Conservation (phyloP, 37 sponge, comb jelly and placozoan genomes). For the Oopsacas minuta region DNA sequence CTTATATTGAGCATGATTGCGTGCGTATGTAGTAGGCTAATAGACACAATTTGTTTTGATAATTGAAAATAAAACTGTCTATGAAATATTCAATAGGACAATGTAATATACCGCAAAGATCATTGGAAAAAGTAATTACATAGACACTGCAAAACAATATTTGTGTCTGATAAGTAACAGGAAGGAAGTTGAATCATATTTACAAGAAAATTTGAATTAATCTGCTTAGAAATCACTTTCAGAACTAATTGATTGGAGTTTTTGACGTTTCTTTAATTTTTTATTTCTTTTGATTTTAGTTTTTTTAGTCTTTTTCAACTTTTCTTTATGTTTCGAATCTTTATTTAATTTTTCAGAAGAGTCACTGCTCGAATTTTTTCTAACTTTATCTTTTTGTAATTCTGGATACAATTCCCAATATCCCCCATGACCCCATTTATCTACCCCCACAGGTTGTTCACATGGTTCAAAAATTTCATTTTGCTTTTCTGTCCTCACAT, state of each 20-base stretch:
- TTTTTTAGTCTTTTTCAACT: background rate
- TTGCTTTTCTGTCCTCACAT: background rate
- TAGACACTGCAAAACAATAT: background rate
- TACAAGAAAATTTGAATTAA: background rate
- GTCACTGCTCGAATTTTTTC: background rate
- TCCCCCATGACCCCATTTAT: background rate
- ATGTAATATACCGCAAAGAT: too few relatives aligned
- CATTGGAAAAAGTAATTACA: too few relatives aligned
- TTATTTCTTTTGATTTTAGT: background rate
- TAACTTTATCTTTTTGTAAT: background rate
- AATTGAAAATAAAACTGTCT: background rate
- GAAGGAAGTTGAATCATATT: background rate
- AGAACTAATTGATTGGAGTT: background rate
- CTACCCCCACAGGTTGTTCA: background rate
- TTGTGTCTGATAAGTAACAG: background rate
- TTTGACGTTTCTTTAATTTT: background rate
- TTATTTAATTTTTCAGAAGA: background rate
- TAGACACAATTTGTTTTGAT: too few relatives aligned
- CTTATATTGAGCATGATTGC: background rate
- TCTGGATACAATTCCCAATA: constrained; percentile 13
- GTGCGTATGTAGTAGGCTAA: background rate
- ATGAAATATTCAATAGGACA: background rate
- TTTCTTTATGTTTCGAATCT: background rate
- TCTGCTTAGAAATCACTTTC: background rate
- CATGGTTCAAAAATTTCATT: background rate